These are phyloP conservation scores for Urophycis tenuis DNA, from an alignment of 2,797 vertebrate species.

Conservation along the genomic window DNA sequence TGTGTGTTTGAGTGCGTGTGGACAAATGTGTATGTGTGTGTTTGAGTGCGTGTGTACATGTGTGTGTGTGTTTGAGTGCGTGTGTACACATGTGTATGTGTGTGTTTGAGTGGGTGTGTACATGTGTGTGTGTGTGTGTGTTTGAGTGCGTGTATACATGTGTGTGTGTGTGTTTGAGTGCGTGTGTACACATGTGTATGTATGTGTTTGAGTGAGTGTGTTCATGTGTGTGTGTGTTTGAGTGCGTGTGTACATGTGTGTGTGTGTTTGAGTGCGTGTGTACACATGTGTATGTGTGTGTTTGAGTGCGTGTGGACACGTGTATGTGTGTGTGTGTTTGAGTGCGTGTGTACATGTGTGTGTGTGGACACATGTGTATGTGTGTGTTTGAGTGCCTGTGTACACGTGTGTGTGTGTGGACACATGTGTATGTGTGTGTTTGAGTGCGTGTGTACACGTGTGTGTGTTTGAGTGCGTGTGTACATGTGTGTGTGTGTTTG, in stretches of 20 bases:
- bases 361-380: not conserved
- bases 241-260: no score
- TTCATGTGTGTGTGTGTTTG: slow-evolving; percentile 5
- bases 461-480: slow-evolving; percentile 15
- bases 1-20: no score
- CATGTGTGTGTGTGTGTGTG: slow-evolving; percentile 3
- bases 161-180: not conserved
- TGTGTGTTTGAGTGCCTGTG: not conserved
- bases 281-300: not conserved
- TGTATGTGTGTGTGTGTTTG: not conserved
- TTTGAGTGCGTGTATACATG: no score
- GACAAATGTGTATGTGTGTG: no score
- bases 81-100: slow-evolving; percentile 9
- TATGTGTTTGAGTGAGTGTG: no score
- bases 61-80: slow-evolving; percentile 2
- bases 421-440: slow-evolving; percentile 7
- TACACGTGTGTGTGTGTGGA: slow-evolving; percentile 3
- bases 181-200: not conserved
- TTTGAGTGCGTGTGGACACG: slow-evolving; percentile 6
- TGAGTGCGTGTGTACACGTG: slow-evolving; percentile 9
- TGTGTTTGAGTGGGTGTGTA: no score
- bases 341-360: no score
- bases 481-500: not conserved
- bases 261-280: slow-evolving; percentile 17
- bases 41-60: not conserved